A percentile compares a stretch with the other conserved stretches of the same genome.
These are phyloP conservation scores for Zosterops lateralis DNA, from an alignment of 2,113 vertebrate species.

Conservation along the genomic window DNA sequence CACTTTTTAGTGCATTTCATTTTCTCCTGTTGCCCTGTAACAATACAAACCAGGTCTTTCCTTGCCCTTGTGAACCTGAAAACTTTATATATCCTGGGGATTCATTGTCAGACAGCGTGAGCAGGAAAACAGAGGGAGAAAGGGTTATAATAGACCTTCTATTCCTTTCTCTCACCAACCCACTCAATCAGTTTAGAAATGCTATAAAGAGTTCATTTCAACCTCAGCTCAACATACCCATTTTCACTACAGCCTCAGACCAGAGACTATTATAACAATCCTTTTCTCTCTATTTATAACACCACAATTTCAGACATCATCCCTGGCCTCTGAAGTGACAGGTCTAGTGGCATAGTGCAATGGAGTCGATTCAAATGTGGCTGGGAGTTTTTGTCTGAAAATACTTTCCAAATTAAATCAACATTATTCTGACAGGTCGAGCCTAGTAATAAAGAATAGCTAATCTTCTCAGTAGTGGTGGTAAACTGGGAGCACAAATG, in stretches of 20 bases:
- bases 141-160: background rate
- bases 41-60: background rate
- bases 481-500: background rate
- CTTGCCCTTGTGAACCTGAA: background rate
- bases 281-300: background rate
- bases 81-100: background rate
- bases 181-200: background rate
- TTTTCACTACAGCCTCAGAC: background rate
- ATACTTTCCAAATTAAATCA: background rate
- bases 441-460: background rate
- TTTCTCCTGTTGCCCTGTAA: background rate
- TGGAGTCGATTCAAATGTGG: background rate
- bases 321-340: background rate
- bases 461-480: background rate
- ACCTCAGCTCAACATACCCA: background rate
- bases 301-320: background rate
- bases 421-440: background rate
- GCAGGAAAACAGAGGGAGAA: background rate
- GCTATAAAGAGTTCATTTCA: background rate
- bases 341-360: background rate
- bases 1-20: background rate
- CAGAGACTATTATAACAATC: background rate
- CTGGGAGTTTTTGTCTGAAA: background rate
- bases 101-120: background rate
- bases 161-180: background rate